phyloP scores from a whole-genome alignment of 1,140 invertebrate species.

The Achroia grisella region DNA sequence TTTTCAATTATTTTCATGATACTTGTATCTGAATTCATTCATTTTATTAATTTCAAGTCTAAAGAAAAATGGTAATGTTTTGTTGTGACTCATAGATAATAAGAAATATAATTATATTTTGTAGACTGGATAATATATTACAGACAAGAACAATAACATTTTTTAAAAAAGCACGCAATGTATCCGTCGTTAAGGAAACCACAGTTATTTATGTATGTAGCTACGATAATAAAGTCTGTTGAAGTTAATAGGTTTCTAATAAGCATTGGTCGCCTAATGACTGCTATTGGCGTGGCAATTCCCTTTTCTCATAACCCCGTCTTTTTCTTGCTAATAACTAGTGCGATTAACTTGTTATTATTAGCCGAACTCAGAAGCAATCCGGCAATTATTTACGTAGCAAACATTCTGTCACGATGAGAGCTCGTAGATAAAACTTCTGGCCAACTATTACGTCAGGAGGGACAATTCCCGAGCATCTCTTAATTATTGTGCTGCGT shows the following conservation, averaged over 20 bases:
- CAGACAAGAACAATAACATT: too few species aligned
- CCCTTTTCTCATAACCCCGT: slow-evolving; percentile 24
- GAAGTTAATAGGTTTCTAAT: slow-evolving; percentile 34
- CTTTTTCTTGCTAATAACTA: slow-evolving; percentile 40
- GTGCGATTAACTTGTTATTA: slow-evolving; percentile 44
- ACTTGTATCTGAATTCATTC: too few species aligned
- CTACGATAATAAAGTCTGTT: slow-evolving; percentile 6
- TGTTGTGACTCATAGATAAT: too few species aligned
- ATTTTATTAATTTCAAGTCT: too few species aligned
- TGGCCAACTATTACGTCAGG: slow-evolving; percentile 54
- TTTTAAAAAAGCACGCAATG: too few species aligned
- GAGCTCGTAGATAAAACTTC: slow-evolving; percentile 56
- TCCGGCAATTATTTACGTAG: slow-evolving; percentile 49
- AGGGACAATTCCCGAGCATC: slow-evolving; percentile 54
- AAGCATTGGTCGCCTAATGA: slow-evolving; percentile 27
- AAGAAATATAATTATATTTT: too few species aligned
- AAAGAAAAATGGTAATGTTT: too few species aligned
- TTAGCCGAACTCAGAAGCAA: slow-evolving; percentile 39
- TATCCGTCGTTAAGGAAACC: too few species aligned
- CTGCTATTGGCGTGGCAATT: slow-evolving; percentile 16
- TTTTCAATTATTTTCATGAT: too few species aligned
- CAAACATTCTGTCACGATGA: slow-evolving; percentile 49
- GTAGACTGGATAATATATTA: too few species aligned
- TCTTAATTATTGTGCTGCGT: slow-evolving; percentile 67
- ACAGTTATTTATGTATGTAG: too few species aligned